These are phyloP conservation scores for Oligia fasciuncula DNA, from an alignment of 2,888 invertebrate species.

Conservation along the genomic window DNA sequence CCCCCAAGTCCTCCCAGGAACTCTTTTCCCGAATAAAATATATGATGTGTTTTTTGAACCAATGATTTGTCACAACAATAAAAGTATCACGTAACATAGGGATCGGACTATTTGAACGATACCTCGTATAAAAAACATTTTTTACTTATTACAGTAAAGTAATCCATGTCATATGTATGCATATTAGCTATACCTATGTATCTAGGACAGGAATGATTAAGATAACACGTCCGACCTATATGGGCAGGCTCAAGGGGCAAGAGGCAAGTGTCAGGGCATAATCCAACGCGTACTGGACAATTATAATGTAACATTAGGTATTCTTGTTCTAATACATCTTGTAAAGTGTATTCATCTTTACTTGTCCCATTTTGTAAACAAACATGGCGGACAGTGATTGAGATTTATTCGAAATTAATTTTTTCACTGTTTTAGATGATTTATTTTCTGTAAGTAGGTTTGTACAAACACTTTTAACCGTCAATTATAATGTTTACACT, in stretches of 20 bases:
- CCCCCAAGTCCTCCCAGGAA: no score
- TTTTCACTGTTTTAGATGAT: no score
- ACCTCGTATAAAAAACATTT: not conserved
- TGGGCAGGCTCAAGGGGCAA: slow-evolving; percentile 48
- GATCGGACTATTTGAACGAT: not conserved
- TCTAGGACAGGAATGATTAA: slow-evolving; percentile 37
- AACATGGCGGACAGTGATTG: no score
- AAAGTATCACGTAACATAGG: not conserved
- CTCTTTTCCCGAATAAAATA: not conserved
- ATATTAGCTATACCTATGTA: slow-evolving; percentile 18
- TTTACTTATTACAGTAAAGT: not conserved
- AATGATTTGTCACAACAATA: not conserved
- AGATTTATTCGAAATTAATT: no score
- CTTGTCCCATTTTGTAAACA: not conserved
- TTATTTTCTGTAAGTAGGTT: no score
- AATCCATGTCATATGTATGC: not conserved
- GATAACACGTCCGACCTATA: slow-evolving; percentile 50
- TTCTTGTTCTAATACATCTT: not conserved
- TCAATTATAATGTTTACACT: no score
- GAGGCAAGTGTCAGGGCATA: slow-evolving; percentile 52
- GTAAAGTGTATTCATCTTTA: not conserved
- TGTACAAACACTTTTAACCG: no score
- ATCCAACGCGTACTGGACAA: slow-evolving; percentile 16
- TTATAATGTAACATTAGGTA: slow-evolving; percentile 12
- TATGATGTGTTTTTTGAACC: not conserved